Evolutionary conservation across 2,888 invertebrate genomes (phyloP).

Genomic region (Aromia moschata): DNA sequence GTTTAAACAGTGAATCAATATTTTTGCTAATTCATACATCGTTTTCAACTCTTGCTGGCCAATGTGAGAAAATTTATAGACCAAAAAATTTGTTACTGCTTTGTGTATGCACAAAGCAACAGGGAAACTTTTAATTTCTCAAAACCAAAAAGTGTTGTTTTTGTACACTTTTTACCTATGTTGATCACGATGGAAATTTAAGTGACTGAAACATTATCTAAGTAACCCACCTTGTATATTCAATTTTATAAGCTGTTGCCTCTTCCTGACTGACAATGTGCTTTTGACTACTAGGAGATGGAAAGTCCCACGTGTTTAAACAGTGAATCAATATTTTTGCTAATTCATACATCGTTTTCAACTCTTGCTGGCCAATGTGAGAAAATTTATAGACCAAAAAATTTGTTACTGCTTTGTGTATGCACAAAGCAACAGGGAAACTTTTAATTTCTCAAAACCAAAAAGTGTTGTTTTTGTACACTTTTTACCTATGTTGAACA

Average conservation of each 20-base stretch:
- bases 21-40: conserved; percentile 90
- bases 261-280: conserved; percentile 82
- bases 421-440: too few relatives aligned
- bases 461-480: too few relatives aligned
- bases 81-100: conserved; percentile 90
- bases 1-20: conserved; percentile 92
- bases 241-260: conserved; percentile 86
- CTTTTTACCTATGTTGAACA: too few relatives aligned
- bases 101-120: too few relatives aligned
- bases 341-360: conserved; percentile 84
- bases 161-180: too few relatives aligned
- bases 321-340: conserved; percentile 94
- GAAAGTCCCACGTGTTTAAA: conserved; percentile 94
- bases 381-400: conserved; percentile 91
- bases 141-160: too few relatives aligned
- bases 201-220: background rate
- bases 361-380: conserved; percentile 72
- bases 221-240: conserved; percentile 77
- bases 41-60: conserved; percentile 74
- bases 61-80: conserved; percentile 85
- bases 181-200: background rate
- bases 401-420: conserved; percentile 91
- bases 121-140: too few relatives aligned
- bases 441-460: too few relatives aligned
- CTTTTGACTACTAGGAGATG: conserved; percentile 85